Percentiles rank a stretch among this genome's conserved stretches.
Evolutionary conservation across 2,888 invertebrate genomes (phyloP).

Genomic region (Cepaea hortensis): DNA sequence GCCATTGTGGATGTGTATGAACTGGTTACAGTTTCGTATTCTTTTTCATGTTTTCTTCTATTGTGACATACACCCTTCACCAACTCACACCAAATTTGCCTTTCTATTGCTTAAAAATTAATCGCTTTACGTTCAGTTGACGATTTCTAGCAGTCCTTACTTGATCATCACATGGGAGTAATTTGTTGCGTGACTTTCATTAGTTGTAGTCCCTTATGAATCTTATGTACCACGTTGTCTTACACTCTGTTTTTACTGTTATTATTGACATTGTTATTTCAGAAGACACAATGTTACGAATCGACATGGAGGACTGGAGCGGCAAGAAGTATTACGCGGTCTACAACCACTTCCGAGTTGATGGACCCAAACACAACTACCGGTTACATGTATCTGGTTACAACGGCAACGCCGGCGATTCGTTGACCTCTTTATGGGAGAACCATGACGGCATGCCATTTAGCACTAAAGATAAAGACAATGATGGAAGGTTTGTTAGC

Average conservation of each 20-base stretch:
- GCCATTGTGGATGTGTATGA: neutral
- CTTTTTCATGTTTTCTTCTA: neutral
- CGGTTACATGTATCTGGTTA: slow-evolving; percentile 86
- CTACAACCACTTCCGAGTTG: slow-evolving; percentile 86
- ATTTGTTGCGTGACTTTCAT: too few species aligned
- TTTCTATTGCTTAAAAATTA: neutral
- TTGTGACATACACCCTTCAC: neutral
- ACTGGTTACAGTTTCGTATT: neutral
- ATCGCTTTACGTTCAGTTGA: too few species aligned
- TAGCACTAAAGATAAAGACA: slow-evolving; percentile 91
- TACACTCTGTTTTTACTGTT: neutral
- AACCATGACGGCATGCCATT: slow-evolving; percentile 95
- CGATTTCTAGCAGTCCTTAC: neutral
- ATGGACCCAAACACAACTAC: slow-evolving; percentile 84
- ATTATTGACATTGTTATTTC: slow-evolving; percentile 55
- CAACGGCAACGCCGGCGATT: slow-evolving; percentile 90
- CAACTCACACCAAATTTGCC: neutral
- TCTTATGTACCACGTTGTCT: neutral
- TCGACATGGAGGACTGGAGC: slow-evolving; percentile 91
- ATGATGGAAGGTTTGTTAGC: slow-evolving; percentile 81
- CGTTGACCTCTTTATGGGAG: slow-evolving; percentile 81
- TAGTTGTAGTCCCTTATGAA: too few species aligned
- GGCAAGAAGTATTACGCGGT: slow-evolving; percentile 88
- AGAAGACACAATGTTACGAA: slow-evolving; percentile 86
- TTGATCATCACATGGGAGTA: too few species aligned